phyloP scores from a whole-genome alignment of 2,113 vertebrate species.

The Oryzias woworae region DNA sequence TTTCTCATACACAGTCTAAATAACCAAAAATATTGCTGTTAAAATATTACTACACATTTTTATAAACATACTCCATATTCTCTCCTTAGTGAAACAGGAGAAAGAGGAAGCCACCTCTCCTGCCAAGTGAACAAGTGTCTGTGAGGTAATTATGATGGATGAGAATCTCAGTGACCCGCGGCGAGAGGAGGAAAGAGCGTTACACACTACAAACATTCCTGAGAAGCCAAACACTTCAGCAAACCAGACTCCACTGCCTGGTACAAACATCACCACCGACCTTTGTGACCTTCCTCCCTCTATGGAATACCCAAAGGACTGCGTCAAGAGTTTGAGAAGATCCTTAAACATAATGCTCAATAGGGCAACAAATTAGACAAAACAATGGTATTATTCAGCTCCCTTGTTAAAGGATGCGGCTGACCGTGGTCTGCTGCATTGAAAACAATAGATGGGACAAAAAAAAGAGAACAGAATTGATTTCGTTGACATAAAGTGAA shows the following conservation, averaged over 20 bases:
- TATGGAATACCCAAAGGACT: slow-evolving; percentile 18
- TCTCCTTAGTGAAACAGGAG: slow-evolving; percentile 6
- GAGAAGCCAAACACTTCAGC: slow-evolving; percentile 34
- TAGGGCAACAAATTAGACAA: too few species aligned
- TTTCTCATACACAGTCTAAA: too few species aligned
- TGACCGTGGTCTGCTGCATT: too few species aligned
- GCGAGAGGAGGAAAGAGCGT: slow-evolving; percentile 25
- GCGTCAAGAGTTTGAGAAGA: too few species aligned
- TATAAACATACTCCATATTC: background rate
- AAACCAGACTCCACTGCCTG: slow-evolving; percentile 48
- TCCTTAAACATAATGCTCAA: too few species aligned
- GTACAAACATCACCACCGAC: slow-evolving; percentile 60
- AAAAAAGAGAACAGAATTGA: background rate
- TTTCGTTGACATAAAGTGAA: background rate
- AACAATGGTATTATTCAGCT: too few species aligned
- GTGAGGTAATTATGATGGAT: slow-evolving; percentile 26
- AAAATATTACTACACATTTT: too few species aligned
- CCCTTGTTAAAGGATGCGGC: too few species aligned
- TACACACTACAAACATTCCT: slow-evolving; percentile 47
- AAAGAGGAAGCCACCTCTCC: slow-evolving; percentile 2
- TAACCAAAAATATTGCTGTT: too few species aligned
- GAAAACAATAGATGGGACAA: too few species aligned
- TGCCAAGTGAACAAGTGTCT: background rate
- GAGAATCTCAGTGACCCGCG: background rate
- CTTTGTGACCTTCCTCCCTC: slow-evolving; percentile 41